Evolutionary conservation across 2,888 invertebrate species (phyloP).

Genomic region (Pardosa pseudoannulata): DNA sequence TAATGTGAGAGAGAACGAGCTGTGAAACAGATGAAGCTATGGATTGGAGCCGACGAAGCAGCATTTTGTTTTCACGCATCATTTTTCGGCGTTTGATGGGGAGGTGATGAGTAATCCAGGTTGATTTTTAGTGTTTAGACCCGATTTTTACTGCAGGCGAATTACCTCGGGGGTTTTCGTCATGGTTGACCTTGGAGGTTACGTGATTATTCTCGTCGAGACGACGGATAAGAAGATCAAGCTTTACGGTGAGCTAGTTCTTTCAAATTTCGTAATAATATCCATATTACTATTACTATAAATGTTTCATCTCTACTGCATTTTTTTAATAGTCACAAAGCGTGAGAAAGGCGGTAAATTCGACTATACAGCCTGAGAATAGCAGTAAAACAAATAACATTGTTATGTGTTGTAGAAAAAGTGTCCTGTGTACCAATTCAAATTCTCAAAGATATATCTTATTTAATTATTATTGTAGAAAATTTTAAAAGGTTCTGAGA

Average conservation of each 20-base stretch:
- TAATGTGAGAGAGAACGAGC: background rate
- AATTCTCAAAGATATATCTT: too few relatives aligned
- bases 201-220: constrained; percentile 95
- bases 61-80: background rate
- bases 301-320: too few relatives aligned
- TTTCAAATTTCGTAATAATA: too few relatives aligned
- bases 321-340: too few relatives aligned
- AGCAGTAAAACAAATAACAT: too few relatives aligned
- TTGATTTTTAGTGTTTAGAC: constrained; percentile 1
- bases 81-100: constrained; percentile 22
- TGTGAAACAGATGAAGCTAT: constrained; percentile 18
- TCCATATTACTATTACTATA: too few relatives aligned
- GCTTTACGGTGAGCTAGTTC: constrained; percentile 85
- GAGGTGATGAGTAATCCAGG: constrained; percentile 28
- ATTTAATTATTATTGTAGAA: too few relatives aligned
- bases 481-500: too few relatives aligned
- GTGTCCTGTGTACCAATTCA: too few relatives aligned
- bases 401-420: too few relatives aligned
- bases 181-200: constrained; percentile 94
- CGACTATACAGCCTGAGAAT: too few relatives aligned
- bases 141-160: constrained; percentile 16
- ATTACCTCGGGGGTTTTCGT: constrained; percentile 32
- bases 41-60: background rate
- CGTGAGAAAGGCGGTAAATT: too few relatives aligned
- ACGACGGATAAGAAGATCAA: constrained; percentile 96